These are phyloP conservation scores for Eurystomus gularis DNA, from an alignment of 2,113 vertebrate genomes.

Conservation along the genomic window DNA sequence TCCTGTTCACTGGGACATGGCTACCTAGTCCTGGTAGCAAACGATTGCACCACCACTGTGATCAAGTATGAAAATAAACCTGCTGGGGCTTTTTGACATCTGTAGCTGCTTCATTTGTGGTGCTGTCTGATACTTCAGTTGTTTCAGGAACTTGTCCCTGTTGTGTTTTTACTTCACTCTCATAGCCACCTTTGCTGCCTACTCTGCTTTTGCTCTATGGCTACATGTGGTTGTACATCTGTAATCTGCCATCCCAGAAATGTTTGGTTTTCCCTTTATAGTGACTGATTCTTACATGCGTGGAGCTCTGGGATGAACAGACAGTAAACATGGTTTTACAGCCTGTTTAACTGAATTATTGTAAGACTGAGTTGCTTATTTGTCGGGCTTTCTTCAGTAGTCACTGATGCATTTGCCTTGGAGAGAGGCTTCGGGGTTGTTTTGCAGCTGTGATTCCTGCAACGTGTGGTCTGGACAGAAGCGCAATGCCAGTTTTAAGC, in stretches of 20 bases:
- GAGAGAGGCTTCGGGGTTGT: not conserved
- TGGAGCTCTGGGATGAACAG: not conserved
- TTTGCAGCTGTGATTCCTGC: not conserved
- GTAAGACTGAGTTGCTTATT: not conserved
- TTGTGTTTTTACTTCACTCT: not conserved
- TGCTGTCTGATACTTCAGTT: not conserved
- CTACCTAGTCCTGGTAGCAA: not conserved
- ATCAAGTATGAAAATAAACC: not conserved
- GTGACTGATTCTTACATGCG: not conserved
- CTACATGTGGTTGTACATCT: not conserved
- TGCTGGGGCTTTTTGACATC: not conserved
- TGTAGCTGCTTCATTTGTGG: not conserved
- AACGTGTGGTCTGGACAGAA: not conserved
- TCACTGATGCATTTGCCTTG: not conserved
- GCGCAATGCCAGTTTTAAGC: not conserved
- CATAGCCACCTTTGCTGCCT: not conserved
- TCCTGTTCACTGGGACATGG: not conserved
- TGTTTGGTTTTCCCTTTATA: not conserved
- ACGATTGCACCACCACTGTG: not conserved
- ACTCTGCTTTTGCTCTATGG: not conserved
- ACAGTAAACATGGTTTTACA: not conserved
- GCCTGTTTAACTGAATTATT: not conserved
- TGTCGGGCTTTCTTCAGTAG: not conserved
- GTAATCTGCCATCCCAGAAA: not conserved
- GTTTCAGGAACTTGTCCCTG: not conserved